A percentile compares a stretch with the other conserved stretches of the same genome.
These are phyloP conservation scores for Prorops nasuta DNA, from an alignment of 1,140 invertebrate genomes.

Conservation along the genomic window DNA sequence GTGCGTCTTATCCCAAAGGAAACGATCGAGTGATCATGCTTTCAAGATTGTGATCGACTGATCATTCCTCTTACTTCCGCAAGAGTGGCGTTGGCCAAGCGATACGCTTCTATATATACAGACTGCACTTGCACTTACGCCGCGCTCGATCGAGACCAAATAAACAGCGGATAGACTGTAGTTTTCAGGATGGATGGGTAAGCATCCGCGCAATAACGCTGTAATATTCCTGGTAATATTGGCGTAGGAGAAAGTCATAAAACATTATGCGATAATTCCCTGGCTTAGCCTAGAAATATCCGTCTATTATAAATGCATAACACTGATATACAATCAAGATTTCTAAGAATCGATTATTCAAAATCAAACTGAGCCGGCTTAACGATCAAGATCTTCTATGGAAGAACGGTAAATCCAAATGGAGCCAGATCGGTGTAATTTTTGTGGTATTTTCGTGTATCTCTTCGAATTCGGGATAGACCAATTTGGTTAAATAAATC, in stretches of 20 bases:
- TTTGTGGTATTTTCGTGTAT: too few species aligned
- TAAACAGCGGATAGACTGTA: background rate
- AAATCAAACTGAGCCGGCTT: too few species aligned
- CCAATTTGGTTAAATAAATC: too few species aligned
- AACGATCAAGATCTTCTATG: too few species aligned
- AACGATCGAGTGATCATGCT: slow-evolving; percentile 21
- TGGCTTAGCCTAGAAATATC: too few species aligned
- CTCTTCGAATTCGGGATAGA: too few species aligned
- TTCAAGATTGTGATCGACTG: background rate
- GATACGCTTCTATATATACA: slow-evolving; percentile 16
- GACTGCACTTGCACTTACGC: background rate
- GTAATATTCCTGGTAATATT: background rate
- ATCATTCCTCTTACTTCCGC: background rate
- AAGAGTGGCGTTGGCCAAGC: slow-evolving; percentile 2
- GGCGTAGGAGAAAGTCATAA: background rate
- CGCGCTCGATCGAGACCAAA: slow-evolving; percentile 6
- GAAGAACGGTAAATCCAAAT: too few species aligned
- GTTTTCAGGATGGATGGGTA: background rate
- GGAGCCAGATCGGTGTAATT: too few species aligned
- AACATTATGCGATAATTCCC: too few species aligned
- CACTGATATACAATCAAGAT: too few species aligned
- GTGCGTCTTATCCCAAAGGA: slow-evolving; percentile 36
- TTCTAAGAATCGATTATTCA: too few species aligned
- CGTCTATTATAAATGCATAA: too few species aligned
- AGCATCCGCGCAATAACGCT: background rate